These are phyloP conservation scores for Hirudinaria manillensis DNA, from an alignment of 2,888 invertebrate genomes.

Conservation along the genomic window DNA sequence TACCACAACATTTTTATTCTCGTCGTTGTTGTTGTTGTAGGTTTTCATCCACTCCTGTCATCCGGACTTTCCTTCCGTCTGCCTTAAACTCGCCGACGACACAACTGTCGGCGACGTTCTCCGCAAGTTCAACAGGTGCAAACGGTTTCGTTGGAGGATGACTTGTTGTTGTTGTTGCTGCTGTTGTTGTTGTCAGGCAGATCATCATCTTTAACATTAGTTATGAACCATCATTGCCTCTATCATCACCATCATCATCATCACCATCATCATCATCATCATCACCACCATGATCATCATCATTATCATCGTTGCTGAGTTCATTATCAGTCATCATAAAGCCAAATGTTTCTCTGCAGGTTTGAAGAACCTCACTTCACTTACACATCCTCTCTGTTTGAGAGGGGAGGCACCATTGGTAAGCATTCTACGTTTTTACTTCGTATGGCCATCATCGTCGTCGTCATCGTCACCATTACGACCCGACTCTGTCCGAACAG, in stretches of 20 bases:
- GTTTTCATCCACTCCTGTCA: conserved; percentile 19
- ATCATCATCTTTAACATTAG: conserved; percentile 10
- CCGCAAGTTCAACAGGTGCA: conserved; percentile 13
- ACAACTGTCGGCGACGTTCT: conserved; percentile 3
- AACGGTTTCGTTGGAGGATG: not conserved
- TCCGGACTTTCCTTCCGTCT: not conserved
- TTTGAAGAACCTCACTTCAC: not conserved
- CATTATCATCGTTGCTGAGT: not conserved
- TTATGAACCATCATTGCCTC: not conserved
- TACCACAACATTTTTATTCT: too few relatives aligned
- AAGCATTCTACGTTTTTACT: not conserved
- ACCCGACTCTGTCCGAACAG: not conserved
- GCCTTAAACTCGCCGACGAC: not conserved
- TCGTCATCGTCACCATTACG: conserved; percentile 3
- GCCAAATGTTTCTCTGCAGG: not conserved
- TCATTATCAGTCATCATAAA: not conserved
- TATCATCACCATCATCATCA: conserved; percentile 22
- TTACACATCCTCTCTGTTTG: not conserved
- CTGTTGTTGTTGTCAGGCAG: not conserved
- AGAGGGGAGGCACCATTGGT: conserved; percentile 8
- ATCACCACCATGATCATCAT: conserved; percentile 8
- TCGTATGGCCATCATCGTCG: not conserved
- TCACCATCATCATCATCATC: conserved; percentile 19
- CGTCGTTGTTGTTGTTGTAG: not conserved
- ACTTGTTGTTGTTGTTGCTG: not conserved